Conservation (phyloP, 2,888 invertebrate genomes). For the Sarcophaga variegata region DNA sequence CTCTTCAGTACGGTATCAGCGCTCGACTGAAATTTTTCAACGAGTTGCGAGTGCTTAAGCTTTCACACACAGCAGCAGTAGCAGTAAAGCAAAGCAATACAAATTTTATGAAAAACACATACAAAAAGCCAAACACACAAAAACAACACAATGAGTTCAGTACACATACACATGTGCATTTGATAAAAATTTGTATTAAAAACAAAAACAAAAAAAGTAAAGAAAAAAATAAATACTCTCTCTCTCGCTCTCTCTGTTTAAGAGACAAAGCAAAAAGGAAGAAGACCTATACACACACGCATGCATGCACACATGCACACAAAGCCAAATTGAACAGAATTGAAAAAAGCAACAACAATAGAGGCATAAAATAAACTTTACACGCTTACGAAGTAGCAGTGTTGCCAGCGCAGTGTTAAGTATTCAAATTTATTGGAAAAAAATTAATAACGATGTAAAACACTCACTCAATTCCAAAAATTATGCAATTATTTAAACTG, state of each 20-base stretch:
- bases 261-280: slow-evolving; percentile 33
- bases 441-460: too few relatives aligned
- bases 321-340: background rate
- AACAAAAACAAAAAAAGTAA: slow-evolving; percentile 40
- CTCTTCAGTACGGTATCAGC: slow-evolving; percentile 81
- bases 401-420: too few relatives aligned
- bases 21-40: slow-evolving; percentile 81
- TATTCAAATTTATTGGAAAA: too few relatives aligned
- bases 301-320: background rate
- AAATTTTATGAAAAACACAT: slow-evolving; percentile 39
- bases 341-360: slow-evolving; percentile 31
- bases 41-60: slow-evolving; percentile 79
- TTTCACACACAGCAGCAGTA: slow-evolving; percentile 72
- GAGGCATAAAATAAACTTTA: background rate
- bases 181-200: background rate
- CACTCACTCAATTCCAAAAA: too few relatives aligned
- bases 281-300: slow-evolving; percentile 10
- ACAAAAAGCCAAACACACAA: slow-evolving; percentile 24
- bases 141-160: slow-evolving; percentile 9
- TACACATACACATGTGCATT: background rate
- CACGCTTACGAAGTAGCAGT: background rate
- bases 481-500: too few relatives aligned
- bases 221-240: too few relatives aligned
- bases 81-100: slow-evolving; percentile 61
- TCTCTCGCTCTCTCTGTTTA: background rate